Base-by-base conservation (phyloP, 2,888 invertebrate genomes). In the Iselma pallidipennis region DNA sequence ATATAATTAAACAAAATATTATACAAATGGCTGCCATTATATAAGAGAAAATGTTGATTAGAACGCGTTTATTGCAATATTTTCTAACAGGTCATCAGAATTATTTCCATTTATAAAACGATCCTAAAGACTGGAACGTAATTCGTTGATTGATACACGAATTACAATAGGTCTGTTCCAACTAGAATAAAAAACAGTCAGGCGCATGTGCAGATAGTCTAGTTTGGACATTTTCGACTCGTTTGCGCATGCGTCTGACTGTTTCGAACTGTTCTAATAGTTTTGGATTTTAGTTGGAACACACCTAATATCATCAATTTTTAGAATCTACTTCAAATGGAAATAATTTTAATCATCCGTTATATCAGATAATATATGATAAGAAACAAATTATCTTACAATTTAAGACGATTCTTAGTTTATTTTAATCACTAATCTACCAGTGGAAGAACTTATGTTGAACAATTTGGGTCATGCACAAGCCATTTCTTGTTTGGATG, bases 401-500 rank as follows among this genome's bases (percentile, higher is more conserved):
- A 42, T n/a, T 37, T 42, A 55, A 29, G 37, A 60, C 23, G 37
- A 45, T 37, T 53, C n/a, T 50, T 58, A 62, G 48, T 54, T 37
- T 16, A 45, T 45, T 55, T 21, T 51, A 50, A 54, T 48, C 21
- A 55, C 16, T 37, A 62, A 45, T 49, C 45, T 58, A 55, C 59
- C 23, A 49, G 45, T 57, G 63, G 67, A 66, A 69, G 65, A 66
- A 51, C 59, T 64, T 54, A 55, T 42, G 61, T 60, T 53, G 57
- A 33, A 55, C 49, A 48, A 37, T 63, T 68, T 68, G 33, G 68
- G 84, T 85, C 84, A 85, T 81, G 83, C 82, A 74, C 84, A 84
- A 26, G 83, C 81, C 81, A 83, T 80, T 76, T 85, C 85, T 67
- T 85, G 85, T 74, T 85, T 85, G 52, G 84, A 83, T 69, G 84